These are phyloP conservation scores for Metopia argyrocephala DNA, from an alignment of 2,888 invertebrate species.

Conservation along the genomic window DNA sequence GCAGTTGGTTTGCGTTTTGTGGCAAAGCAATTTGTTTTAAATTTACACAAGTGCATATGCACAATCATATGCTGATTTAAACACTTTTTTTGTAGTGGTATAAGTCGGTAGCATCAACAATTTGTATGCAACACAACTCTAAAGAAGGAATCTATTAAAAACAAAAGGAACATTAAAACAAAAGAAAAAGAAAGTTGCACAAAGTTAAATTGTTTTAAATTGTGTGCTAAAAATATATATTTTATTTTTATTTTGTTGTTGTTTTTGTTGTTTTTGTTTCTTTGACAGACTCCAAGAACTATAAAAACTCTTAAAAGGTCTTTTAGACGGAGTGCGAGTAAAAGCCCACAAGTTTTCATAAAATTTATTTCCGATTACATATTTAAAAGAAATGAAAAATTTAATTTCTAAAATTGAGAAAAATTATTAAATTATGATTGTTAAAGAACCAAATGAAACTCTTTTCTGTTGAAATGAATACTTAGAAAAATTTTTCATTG, in stretches of 20 bases:
- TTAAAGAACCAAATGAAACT: constrained; percentile 19
- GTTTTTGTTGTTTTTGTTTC: constrained; percentile 50
- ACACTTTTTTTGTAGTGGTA: neutral
- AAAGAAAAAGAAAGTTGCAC: constrained; percentile 39
- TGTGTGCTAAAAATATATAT: constrained; percentile 60
- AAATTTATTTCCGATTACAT: constrained; percentile 21
- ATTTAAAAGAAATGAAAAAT: constrained; percentile 34
- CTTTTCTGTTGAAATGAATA: constrained; percentile 34
- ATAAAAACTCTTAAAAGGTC: no score
- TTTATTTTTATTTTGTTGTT: no score
- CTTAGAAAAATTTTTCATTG: constrained; percentile 21
- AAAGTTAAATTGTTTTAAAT: constrained; percentile 63
- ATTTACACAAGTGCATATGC: constrained; percentile 9
- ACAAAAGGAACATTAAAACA: constrained; percentile 16
- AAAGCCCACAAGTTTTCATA: no score
- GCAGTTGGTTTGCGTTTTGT: constrained; percentile 61
- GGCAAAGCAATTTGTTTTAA: constrained; percentile 59
- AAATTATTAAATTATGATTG: no score
- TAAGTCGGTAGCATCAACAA: constrained; percentile 53
- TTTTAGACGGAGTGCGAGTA: no score
- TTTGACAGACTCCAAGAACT: constrained; percentile 42
- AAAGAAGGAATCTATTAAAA: neutral
- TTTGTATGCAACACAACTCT: constrained; percentile 38
- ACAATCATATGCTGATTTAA: neutral
- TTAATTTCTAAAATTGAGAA: constrained; percentile 9